A percentile compares a stretch with the other conserved stretches of the same genome.
Evolutionary conservation across 2,888 invertebrate genomes (phyloP).

Genomic region (Nyleta sp.): DNA sequence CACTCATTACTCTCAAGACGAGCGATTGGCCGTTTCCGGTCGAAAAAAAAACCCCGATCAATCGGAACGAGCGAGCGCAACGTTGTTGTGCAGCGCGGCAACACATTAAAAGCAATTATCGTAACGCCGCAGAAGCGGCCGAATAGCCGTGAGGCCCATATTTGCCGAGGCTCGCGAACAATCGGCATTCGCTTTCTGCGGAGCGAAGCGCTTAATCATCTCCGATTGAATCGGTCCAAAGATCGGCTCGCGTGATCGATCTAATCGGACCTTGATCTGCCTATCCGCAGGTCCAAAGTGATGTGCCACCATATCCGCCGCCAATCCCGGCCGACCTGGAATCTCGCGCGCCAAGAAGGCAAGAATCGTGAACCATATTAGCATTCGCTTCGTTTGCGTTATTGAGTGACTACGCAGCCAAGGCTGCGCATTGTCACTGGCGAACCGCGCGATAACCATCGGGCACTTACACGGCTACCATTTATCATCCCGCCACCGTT

Average conservation of each 20-base stretch:
- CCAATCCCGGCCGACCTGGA: constrained; percentile 48
- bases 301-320: constrained; percentile 42
- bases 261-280: constrained; percentile 47
- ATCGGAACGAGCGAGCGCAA: constrained; percentile 6
- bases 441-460: constrained; percentile 51
- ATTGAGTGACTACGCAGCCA: constrained; percentile 56
- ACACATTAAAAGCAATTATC: constrained; percentile 42
- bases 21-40: too few species aligned
- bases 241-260: constrained; percentile 39
- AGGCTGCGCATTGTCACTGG: constrained; percentile 65
- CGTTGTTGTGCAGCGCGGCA: constrained; percentile 12
- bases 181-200: constrained; percentile 29
- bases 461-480: constrained; percentile 55
- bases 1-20: too few species aligned
- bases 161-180: constrained; percentile 35
- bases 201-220: constrained; percentile 55
- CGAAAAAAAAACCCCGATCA: background rate
- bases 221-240: constrained; percentile 46
- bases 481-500: constrained; percentile 66
- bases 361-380: constrained; percentile 66
- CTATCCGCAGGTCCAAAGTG: constrained; percentile 36
- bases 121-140: constrained; percentile 23
- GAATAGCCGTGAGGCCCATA: constrained; percentile 36
- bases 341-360: constrained; percentile 39
- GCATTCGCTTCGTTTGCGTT: constrained; percentile 37